A percentile compares a stretch with the other conserved stretches of the same genome.
These are phyloP conservation scores for Tolmerus cingulatus DNA, from an alignment of 2,888 invertebrate genomes.

Conservation along the genomic window DNA sequence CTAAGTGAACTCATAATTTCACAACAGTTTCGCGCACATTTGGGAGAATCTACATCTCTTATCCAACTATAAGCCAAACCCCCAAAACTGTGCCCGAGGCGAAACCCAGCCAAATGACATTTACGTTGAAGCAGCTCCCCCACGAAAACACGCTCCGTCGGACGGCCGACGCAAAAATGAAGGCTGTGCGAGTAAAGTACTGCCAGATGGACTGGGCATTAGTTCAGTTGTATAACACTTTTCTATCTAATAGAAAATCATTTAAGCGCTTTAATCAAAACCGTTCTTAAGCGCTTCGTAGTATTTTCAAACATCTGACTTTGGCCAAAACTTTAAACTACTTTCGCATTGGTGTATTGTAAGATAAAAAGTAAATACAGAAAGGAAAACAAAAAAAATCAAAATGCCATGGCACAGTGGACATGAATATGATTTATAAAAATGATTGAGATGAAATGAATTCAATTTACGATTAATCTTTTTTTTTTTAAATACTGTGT, in stretches of 20 bases:
- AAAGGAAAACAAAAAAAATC: too few species aligned
- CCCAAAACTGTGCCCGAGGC: background rate
- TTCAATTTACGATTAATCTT: too few species aligned
- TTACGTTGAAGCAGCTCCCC: background rate
- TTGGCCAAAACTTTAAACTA: too few species aligned
- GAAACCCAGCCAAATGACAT: background rate
- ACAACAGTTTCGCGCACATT: background rate
- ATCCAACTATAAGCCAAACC: background rate
- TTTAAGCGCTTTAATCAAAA: too few species aligned
- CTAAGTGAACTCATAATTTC: conserved; percentile 17
- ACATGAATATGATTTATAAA: too few species aligned
- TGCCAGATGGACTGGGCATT: background rate
- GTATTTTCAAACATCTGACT: too few species aligned
- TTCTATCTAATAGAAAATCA: background rate
- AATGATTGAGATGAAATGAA: too few species aligned
- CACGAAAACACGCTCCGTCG: background rate
- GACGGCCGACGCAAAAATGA: background rate
- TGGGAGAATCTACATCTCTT: background rate
- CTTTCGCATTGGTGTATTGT: too few species aligned
- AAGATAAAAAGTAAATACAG: too few species aligned
- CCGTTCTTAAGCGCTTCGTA: too few species aligned
- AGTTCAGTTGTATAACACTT: background rate
- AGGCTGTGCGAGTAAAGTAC: background rate
- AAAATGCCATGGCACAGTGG: too few species aligned
- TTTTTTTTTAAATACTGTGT: too few species aligned